A percentile compares a stretch with the other conserved stretches of the same genome.
phyloP scores from a whole-genome alignment of 2,888 invertebrate genomes.

The Chrysolina haemoptera region DNA sequence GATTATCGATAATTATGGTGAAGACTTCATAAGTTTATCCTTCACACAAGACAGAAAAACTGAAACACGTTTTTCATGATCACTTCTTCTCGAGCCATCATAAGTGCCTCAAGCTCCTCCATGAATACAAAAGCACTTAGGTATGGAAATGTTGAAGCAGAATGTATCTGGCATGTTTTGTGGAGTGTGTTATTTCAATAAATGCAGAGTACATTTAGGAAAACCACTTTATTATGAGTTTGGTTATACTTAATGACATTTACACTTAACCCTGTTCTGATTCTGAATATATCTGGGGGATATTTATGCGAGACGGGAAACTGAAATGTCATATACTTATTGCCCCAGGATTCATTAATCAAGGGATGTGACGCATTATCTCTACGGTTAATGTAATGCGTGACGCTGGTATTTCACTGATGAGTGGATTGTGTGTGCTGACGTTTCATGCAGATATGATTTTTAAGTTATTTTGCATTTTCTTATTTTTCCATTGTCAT shows the following conservation, averaged over 20 bases:
- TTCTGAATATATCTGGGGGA: slow-evolving; percentile 57
- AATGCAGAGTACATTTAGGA: slow-evolving; percentile 49
- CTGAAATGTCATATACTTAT: slow-evolving; percentile 62
- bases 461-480: background rate
- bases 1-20: no score
- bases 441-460: background rate
- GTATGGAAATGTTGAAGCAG: slow-evolving; percentile 33
- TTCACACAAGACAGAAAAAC: background rate
- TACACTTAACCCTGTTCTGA: slow-evolving; percentile 57
- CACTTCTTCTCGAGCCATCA: background rate
- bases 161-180: slow-evolving; percentile 45
- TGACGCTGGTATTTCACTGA: slow-evolving; percentile 43
- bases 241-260: slow-evolving; percentile 57
- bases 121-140: slow-evolving; percentile 30
- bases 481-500: background rate
- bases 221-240: slow-evolving; percentile 57
- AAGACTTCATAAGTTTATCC: background rate
- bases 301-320: slow-evolving; percentile 56
- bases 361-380: slow-evolving; percentile 65
- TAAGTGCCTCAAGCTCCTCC: background rate
- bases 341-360: slow-evolving; percentile 64
- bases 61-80: background rate
- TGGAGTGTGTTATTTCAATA: slow-evolving; percentile 47
- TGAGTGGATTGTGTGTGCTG: slow-evolving; percentile 2
- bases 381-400: slow-evolving; percentile 53